Base-by-base conservation (phyloP, 2,888 invertebrate genomes). In the Ophioninae sp. region DNA sequence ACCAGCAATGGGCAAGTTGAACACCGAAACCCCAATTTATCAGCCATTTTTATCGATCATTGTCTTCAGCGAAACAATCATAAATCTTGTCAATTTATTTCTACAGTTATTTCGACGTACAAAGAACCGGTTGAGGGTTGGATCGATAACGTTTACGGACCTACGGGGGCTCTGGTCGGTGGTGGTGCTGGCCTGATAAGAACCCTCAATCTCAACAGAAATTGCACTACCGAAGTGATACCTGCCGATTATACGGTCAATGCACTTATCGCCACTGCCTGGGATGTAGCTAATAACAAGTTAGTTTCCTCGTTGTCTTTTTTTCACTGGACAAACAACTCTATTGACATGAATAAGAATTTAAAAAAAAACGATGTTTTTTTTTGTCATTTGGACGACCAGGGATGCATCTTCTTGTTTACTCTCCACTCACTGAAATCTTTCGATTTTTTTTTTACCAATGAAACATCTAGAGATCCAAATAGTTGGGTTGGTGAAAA, bases 81-180 rank as follows among this genome's bases (percentile, higher is more conserved):
- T n/a, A n/a, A n/a, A n/a, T n/a, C n/a, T n/a, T n/a, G n/a, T n/a
- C n/a, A n/a, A n/a, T n/a, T n/a, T n/a, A 69, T 71, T 56, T 22
- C 8, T 77, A n/a, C 87, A 94, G 94, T 94, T 13, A 93, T 94
- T 44, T 93, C 94, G 30, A 93, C 94, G 7, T 93, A 92, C 86
- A 91, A 90, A 85, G 95, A 95, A 80, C 95, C 95, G 0, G 84
- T 94, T 3, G 91, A 93, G 86, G 96, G 96, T 6, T 96, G 96
- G 96, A 94, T 95, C 80, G 96, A 96, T 91, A 96, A 96, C 90
- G 93, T 95, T 80, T 95, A 95, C 90, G 96, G 96, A 30, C 93
- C 94, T 68, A 93, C 93, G 13, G 93, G 93, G 51, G 90, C 93
- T 37, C 82, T 93, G 17, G 93, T 93, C 30, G 94, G 94, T 6